Base-by-base conservation (phyloP, 2,888 invertebrate species). In the Agonopterix arenella region DNA sequence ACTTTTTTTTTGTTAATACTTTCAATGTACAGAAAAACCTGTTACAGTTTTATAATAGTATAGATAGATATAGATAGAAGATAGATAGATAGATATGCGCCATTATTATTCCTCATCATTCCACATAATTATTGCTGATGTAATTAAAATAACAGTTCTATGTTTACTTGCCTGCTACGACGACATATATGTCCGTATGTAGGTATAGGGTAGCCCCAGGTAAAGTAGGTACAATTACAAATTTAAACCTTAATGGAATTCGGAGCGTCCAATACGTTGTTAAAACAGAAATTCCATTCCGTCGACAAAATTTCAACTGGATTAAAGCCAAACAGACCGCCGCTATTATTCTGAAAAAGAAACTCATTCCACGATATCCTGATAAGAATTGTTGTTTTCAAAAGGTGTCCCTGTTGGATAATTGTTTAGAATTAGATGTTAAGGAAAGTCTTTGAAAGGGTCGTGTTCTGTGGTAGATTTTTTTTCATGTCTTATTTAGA, bases 301-400 rank as follows among this genome's bases (percentile, higher is more conserved):
- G 56, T 62, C 59, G 66, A 62, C 66, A 62, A 62, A 66, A 56
- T 59, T 58, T 57, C 54, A 69, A 71, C 74, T 78, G 76, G 78
- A 76, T 76, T 73, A 73, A 67, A 72, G 77, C 76, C 77, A 77
- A 77, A 73, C 70, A 73, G 72, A 73, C 73, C 74, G 73, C 76
- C 70, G 63, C 63, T 61, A 61, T 69, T 69, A 71, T 76, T 76
- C 70, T 60, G 56, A 70, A 66, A 70, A 69, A 71, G 73, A 69
- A 76, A 73, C 75, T 72, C 66, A 66, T 68, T 73, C 68, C 66
- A 60, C 62, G 62, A 51, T 49, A 42, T 51, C 51, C 48, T 47
- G 49, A 54, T 54, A 52, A 52, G 41, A 38, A 49, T 43, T 11
- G 49, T 49, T 49, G 44, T 47, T 11, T 28, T 28, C 28, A 28